Base-by-base conservation (phyloP, 2,888 invertebrate species). In the Julus scandinavius region DNA sequence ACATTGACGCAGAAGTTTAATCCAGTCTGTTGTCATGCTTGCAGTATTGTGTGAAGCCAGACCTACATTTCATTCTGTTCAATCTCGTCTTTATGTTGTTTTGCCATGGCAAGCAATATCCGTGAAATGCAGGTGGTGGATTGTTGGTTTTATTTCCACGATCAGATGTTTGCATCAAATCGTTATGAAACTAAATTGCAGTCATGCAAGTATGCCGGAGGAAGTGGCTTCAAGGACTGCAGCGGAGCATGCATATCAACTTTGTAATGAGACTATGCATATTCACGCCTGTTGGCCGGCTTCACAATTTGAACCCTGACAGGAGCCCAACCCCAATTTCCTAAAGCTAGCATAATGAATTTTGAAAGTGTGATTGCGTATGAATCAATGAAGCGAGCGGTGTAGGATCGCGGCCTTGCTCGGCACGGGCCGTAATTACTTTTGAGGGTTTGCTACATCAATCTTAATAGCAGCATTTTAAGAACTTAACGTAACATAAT, bases 131-230 rank as follows among this genome's bases (percentile, higher is more conserved):
- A 20, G 63, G 63, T 63, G 63, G 63, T 9, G 63, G 20, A 5
- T 13, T 63, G 15, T 63, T 4, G 63, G 63, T 63, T 63, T 63
- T 20, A n/a, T 15, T 63, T 20, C 63, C 20, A 20, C n/a, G n/a
- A 3, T 63, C 63, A 5, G 63, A 20, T 63, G 63, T 63, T 63
- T 63, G 63, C 63, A 63, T 63, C 7, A 63, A 63, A 63, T 63
- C 63, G 63, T 63, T 63, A 63, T 63, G 63, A 63, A 63, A 63
- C 20, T n/a, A 20, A 63, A 63, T 63, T 63, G 63, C 63, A 63
- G n/a, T 5, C 63, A 20, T 3, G 63, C 20, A 63, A 3, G n/a
- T 20, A n/a, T 63, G 63, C 63, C 20, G 20, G 63, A 63, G 63
- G 63, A 63, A 20, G 63, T 63, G 63, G n/a, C 9, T 63, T 63